Conservation (phyloP, 1,140 invertebrate genomes). For the Drosophila willistoni region DNA sequence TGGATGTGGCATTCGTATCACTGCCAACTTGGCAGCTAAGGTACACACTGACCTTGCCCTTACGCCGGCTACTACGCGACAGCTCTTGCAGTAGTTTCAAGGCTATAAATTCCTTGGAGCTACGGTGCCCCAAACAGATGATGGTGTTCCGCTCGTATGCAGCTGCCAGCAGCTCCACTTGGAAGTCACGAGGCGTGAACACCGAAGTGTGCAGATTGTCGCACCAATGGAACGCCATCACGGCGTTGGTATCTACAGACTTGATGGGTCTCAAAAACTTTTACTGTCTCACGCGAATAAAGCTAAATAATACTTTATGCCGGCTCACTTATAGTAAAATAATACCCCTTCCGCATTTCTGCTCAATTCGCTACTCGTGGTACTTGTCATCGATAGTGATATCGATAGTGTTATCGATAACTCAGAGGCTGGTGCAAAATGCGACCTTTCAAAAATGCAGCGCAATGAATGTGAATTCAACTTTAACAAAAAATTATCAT, state of each 20-base stretch:
- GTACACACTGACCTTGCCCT: constrained; percentile 63
- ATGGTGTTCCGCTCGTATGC: constrained; percentile 92
- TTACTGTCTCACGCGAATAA: background rate
- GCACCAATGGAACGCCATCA: constrained; percentile 83
- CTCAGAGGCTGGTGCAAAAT: background rate
- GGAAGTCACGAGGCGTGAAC: constrained; percentile 90
- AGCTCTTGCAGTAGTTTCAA: constrained; percentile 93
- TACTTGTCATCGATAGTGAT: background rate
- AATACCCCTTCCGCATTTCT: constrained; percentile 11
- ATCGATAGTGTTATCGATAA: background rate
- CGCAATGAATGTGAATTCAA: background rate
- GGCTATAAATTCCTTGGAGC: constrained; percentile 94
- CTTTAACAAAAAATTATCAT: background rate
- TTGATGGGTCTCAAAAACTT: constrained; percentile 3
- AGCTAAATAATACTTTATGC: constrained; percentile 8
- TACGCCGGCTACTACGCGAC: constrained; percentile 84
- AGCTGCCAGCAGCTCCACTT: constrained; percentile 92
- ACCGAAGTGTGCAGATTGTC: constrained; percentile 83
- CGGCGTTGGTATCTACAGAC: background rate
- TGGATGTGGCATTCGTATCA: constrained; percentile 46
- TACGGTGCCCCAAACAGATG: constrained; percentile 91
- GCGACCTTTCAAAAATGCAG: background rate
- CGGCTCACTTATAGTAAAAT: constrained; percentile 1
- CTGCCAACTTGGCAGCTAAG: constrained; percentile 50
- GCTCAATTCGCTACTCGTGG: background rate